Evolutionary conservation across 2,888 invertebrate genomes (phyloP), one percentile per base, ranked within the genome.

Genomic region (Theristus sp.): DNA sequence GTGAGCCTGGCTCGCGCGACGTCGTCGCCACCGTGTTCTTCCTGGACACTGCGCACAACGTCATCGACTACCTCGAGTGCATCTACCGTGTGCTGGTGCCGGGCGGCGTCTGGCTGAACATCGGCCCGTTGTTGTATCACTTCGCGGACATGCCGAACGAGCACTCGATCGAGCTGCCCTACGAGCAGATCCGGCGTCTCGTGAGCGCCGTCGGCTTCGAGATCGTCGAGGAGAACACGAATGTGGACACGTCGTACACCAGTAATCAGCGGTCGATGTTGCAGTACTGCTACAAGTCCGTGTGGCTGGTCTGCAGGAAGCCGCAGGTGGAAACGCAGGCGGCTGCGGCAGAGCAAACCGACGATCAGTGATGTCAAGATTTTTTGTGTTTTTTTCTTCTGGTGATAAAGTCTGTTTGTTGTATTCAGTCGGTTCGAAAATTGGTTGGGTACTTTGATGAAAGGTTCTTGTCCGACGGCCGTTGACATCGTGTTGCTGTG

Each of bases 1-100:
- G 58, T 24, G 83, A 83, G 81, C 70, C 77, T 54, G 82, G 84
- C 63, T 81, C 83, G 58, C 93, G 91, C 86, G 84, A 91, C 71
- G 90, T 89, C 73, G 84, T 99, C 0, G 87, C 89, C 0, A 91
- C 94, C 0, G 93, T 94, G 67, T 98, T 98, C 78, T 99, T 98
- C 75, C 87, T 98, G 61, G 98, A 99, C 77, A 98, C 98, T 70
- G 94, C 94, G 0, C 87, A 88, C 62, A 98, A 98, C 75, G 84
- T 96, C 25, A 85, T 94, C 2, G 85, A 87, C 70, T 96, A 94
- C 71, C 84, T 98, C 38, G 90, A 94, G 78, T 83, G 85, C 13
- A 94, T 96, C 73, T 86, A 84, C 75, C 81, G 82, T 69, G 88
- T 94, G 67, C 77, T 98, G 10, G 86, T 85, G 72, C 89, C 90